A percentile compares a stretch with the other conserved stretches of the same genome.
These are phyloP conservation scores for Rhinichthys osculus DNA, from an alignment of 2,797 vertebrate species.

Conservation along the genomic window DNA sequence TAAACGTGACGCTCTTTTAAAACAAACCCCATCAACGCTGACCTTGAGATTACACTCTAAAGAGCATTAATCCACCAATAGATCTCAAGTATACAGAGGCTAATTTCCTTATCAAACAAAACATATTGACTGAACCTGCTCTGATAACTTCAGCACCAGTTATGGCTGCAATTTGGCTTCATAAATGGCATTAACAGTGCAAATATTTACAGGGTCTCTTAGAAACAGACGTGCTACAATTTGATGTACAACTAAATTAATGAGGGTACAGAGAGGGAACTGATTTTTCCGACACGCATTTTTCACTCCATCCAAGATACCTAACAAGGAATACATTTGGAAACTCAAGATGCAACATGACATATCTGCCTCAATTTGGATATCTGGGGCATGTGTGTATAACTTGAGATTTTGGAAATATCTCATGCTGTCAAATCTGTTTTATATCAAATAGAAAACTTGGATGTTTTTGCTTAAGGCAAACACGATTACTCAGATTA, in stretches of 20 bases:
- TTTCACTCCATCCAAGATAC: neutral
- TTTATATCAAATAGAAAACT: slow-evolving; percentile 18
- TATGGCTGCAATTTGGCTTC: slow-evolving; percentile 35
- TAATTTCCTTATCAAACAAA: slow-evolving; percentile 35
- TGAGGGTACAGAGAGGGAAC: slow-evolving; percentile 1
- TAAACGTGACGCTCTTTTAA: neutral
- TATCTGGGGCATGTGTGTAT: neutral
- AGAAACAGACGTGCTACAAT: slow-evolving; percentile 43
- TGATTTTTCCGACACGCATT: neutral
- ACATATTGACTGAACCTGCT: slow-evolving; percentile 40
- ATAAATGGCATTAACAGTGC: slow-evolving; percentile 39
- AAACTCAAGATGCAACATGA: neutral
- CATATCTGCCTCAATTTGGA: neutral
- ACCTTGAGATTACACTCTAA: neutral
- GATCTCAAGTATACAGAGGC: neutral
- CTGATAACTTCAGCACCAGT: slow-evolving; percentile 34
- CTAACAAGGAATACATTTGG: neutral
- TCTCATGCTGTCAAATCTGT: slow-evolving; percentile 10
- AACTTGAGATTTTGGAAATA: neutral
- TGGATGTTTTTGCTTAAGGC: slow-evolving; percentile 34
- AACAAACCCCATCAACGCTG: neutral
- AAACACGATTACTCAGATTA: slow-evolving; percentile 39
- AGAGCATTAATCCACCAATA: neutral
- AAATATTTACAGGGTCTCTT: slow-evolving; percentile 62
- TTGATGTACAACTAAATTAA: slow-evolving; percentile 33